phyloP scores from a whole-genome alignment of 2,797 vertebrate genomes.

The Chelon auratus region DNA sequence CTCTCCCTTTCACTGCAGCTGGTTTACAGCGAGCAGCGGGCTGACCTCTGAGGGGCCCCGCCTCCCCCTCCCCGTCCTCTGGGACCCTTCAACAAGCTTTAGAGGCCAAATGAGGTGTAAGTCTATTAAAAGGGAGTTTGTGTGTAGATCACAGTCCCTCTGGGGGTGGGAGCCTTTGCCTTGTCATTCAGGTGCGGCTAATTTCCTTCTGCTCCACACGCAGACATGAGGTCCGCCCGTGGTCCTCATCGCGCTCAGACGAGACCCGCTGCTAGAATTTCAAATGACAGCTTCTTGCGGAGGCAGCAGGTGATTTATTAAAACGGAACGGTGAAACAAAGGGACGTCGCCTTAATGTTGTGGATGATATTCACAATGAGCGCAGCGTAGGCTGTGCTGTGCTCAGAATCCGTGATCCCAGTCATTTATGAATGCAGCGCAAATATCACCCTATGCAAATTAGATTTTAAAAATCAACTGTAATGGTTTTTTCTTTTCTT shows the following conservation, averaged over 20 bases:
- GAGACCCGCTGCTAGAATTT: conserved; percentile 74
- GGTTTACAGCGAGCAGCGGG: conserved; percentile 84
- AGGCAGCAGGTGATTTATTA: conserved; percentile 76
- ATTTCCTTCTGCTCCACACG: conserved; percentile 84
- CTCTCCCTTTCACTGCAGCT: conserved; percentile 86
- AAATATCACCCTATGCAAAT: conserved; percentile 50
- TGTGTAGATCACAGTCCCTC: conserved; percentile 87
- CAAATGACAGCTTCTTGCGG: conserved; percentile 66
- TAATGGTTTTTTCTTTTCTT: conserved; percentile 4
- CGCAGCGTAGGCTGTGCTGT: conserved; percentile 18
- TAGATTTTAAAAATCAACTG: conserved; percentile 21
- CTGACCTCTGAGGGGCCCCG: conserved; percentile 76
- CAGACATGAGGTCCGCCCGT: conserved; percentile 77
- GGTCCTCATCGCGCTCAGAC: conserved; percentile 64
- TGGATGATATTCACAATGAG: conserved; percentile 48
- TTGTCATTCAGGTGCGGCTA: conserved; percentile 87
- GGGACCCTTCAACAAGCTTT: conserved; percentile 91
- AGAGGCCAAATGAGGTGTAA: conserved; percentile 93
- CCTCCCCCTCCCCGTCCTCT: conserved; percentile 73
- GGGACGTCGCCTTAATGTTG: conserved; percentile 35
- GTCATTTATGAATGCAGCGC: conserved; percentile 26
- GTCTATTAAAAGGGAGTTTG: conserved; percentile 92
- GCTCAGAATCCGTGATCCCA: conserved; percentile 27
- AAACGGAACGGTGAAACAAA: conserved; percentile 65
- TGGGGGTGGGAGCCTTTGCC: conserved; percentile 82